phyloP scores from a whole-genome alignment of 2,888 invertebrate species.

The Papilio demoleus region DNA sequence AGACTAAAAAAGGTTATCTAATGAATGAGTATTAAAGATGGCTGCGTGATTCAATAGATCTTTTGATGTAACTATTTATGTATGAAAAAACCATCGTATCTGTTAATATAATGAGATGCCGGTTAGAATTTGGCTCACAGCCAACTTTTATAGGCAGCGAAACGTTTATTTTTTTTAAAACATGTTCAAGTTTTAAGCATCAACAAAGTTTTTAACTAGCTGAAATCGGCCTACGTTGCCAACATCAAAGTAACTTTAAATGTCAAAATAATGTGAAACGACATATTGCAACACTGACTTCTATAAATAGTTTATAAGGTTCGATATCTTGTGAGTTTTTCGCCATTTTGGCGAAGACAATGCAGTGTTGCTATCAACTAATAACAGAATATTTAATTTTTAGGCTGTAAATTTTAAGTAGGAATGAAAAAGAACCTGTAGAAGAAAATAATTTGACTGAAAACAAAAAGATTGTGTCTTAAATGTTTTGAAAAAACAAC shows the following conservation, averaged over 20 bases:
- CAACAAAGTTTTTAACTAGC: constrained; percentile 5
- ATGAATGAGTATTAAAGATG: not conserved
- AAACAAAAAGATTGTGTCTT: no score
- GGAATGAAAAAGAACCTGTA: no score
- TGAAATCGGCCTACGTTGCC: not conserved
- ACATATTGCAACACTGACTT: no score
- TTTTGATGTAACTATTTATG: constrained; percentile 19
- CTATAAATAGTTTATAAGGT: no score
- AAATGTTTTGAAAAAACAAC: no score
- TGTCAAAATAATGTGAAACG: no score
- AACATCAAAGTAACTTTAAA: not conserved
- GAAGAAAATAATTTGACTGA: no score
- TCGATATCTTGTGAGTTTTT: no score
- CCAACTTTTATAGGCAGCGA: constrained; percentile 23
- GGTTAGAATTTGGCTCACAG: constrained; percentile 24
- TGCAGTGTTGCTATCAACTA: no score
- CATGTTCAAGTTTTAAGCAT: constrained; percentile 11
- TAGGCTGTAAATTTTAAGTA: no score
- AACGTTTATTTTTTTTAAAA: constrained; percentile 17
- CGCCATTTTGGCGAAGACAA: no score
- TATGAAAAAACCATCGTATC: constrained; percentile 23
- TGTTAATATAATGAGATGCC: constrained; percentile 27
- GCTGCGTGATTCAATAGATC: constrained; percentile 2
- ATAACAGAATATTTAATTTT: no score
- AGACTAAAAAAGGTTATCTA: not conserved